Evolutionary conservation across 64 coral and sea anemone genomes (phyloP), one percentile per base, ranked within the genome.

Genomic region (Anthopleura sola): DNA sequence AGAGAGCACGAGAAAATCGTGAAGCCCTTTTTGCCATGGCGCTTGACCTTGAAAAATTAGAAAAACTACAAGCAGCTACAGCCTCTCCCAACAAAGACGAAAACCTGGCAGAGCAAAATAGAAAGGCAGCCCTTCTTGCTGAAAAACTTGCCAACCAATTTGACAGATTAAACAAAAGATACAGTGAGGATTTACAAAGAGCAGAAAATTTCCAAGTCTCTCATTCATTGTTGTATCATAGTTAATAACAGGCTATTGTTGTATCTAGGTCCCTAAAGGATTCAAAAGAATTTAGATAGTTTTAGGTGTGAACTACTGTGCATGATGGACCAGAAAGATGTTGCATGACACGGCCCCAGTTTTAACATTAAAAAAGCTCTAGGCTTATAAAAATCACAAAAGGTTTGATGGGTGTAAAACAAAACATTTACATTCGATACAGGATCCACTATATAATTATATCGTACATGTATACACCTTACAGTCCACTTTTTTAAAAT

Each of bases 131-230:
- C 8, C 38, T 81, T 34, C 75, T 98, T 60, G 96, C 96, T 37
- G 85, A 85, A n/a, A 92, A 98, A 29, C 94, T 98, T 98, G 96
- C 96, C 21, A 87, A 92, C 91, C 87, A 93, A 20, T 98, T 98
- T 87, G 93, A 91, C 80, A 91, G 80, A 60, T 74, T 98, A 38
- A 91, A 84, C 74, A 80, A 94, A 20, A 78, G 92, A 58, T 98
- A 94, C 60, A 86, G 68, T 38, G 66, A 75, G 36, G 92, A 94
- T 75, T 80, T 98, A 23, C 82, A 94, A 50, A 94, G 87, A 87
- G 96, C 92, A 34, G 92, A 94, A 81, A 85, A 68, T 54, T 98
- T 92, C 78, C 55, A 48, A 34, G 29, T 57, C 31, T 20, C 0
- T n/a, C 82, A 83, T 49, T 39, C 66, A 32, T 10, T 14, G 0